Evolutionary conservation across 1,140 invertebrate genomes (phyloP).

Genomic region (Ectropis grisescens): DNA sequence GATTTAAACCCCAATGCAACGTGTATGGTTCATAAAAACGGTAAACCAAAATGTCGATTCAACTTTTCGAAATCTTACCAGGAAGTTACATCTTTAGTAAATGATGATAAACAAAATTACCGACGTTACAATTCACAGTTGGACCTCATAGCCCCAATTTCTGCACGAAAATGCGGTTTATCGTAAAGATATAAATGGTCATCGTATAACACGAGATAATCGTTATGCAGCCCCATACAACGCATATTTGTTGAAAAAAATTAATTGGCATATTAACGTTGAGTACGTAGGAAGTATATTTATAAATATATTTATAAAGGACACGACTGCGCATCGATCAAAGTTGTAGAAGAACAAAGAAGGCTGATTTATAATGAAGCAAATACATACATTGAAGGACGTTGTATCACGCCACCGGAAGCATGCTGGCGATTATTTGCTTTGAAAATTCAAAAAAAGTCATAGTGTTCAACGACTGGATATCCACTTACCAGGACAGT

Average conservation of each 20-base stretch:
- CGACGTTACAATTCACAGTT: slow-evolving; percentile 8
- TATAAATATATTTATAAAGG: slow-evolving; percentile 14
- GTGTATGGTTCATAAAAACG: slow-evolving; percentile 7
- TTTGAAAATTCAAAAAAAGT: slow-evolving; percentile 8
- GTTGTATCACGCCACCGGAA: slow-evolving; percentile 9
- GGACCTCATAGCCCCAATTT: slow-evolving; percentile 7
- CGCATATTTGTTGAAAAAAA: slow-evolving; percentile 15
- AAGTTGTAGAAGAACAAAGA: slow-evolving; percentile 6
- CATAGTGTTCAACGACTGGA: slow-evolving; percentile 7
- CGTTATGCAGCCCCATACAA: slow-evolving; percentile 10
- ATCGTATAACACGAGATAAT: slow-evolving; percentile 9
- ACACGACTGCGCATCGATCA: slow-evolving; percentile 7
- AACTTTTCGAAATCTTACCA: slow-evolving; percentile 7
- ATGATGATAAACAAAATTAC: slow-evolving; percentile 10
- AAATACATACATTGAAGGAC: slow-evolving; percentile 6
- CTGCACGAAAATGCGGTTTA: slow-evolving; percentile 5
- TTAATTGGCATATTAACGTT: slow-evolving; percentile 9
- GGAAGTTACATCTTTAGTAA: slow-evolving; percentile 8
- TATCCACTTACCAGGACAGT: slow-evolving; percentile 9
- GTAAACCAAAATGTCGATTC: slow-evolving; percentile 6
- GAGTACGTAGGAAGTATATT: slow-evolving; percentile 4
- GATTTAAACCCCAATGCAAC: slow-evolving; percentile 7
- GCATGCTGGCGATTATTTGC: slow-evolving; percentile 11
- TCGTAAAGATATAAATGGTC: slow-evolving; percentile 6
- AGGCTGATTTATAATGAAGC: slow-evolving; percentile 7